Conservation (phyloP, 2,888 invertebrate genomes). For the Cataglyphis cursor region DNA sequence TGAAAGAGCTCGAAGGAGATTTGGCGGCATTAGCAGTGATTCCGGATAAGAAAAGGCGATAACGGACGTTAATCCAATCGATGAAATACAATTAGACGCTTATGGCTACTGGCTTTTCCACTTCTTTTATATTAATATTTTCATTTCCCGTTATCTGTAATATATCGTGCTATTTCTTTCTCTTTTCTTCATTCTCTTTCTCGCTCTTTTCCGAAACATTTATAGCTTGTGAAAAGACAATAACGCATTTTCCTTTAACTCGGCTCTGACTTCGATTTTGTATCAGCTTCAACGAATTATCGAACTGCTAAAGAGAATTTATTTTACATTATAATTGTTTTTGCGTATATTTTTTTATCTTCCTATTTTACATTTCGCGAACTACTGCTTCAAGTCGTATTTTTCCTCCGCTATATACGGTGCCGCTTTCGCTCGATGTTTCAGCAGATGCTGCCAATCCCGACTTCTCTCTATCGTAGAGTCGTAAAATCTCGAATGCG, state of each 20-base stretch:
- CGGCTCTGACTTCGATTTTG: not conserved
- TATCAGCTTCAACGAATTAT: constrained; percentile 22
- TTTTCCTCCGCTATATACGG: constrained; percentile 24
- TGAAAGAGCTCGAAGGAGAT: not conserved
- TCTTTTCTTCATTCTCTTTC: too few relatives aligned
- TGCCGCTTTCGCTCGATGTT: constrained; percentile 57
- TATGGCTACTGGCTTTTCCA: not conserved
- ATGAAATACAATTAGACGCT: constrained; percentile 33
- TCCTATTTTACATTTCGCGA: constrained; percentile 30
- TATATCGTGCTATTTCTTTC: not conserved
- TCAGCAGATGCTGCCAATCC: constrained; percentile 68
- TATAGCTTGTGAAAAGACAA: constrained; percentile 7
- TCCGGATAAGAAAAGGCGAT: constrained; percentile 10
- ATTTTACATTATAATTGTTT: constrained; percentile 48
- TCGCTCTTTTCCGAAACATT: not conserved
- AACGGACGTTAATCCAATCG: constrained; percentile 24
- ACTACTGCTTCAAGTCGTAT: constrained; percentile 26
- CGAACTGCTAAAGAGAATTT: constrained; percentile 13
- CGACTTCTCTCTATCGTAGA: constrained; percentile 7
- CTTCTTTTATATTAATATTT: not conserved
- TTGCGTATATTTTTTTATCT: constrained; percentile 49
- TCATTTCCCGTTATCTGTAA: constrained; percentile 24
- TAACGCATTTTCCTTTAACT: not conserved
- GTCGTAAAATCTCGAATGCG: constrained; percentile 7
- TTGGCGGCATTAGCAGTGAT: constrained; percentile 12